A percentile compares a stretch with the other conserved stretches of the same genome.
These are phyloP conservation scores for Smithornis capensis DNA, from an alignment of 2,113 vertebrate genomes.

Conservation along the genomic window DNA sequence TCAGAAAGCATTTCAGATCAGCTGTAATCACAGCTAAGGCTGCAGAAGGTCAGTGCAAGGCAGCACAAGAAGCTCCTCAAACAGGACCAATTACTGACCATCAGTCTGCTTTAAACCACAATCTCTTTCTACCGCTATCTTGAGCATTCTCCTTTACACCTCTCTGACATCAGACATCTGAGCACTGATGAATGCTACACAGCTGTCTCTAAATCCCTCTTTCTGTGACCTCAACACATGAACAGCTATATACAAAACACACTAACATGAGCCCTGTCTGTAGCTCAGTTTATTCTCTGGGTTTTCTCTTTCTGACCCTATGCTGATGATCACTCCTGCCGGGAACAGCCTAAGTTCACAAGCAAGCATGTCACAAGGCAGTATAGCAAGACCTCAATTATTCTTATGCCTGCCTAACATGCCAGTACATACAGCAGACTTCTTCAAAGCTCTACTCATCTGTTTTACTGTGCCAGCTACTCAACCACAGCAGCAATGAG, in stretches of 20 bases:
- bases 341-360: background rate
- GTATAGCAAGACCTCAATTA: background rate
- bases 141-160: background rate
- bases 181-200: background rate
- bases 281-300: background rate
- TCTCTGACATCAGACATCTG: background rate
- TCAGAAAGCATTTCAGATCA: background rate
- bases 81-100: background rate
- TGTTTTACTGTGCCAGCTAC: background rate
- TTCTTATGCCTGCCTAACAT: background rate
- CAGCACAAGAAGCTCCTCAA: background rate
- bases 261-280: background rate
- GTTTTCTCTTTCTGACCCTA: background rate
- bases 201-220: background rate
- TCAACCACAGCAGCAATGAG: constrained; percentile 5
- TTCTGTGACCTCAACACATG: background rate
- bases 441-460: constrained; percentile 25
- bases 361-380: background rate
- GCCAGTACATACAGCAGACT: background rate
- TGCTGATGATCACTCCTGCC: background rate
- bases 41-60: background rate
- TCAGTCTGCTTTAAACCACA: background rate
- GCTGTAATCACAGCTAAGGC: background rate
- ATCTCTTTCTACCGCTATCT: background rate
- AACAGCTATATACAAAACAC: background rate